phyloP scores from a whole-genome alignment of 30 jellyfish, hydroid and myxozoan genomes.

The Chironex yamaguchii region DNA sequence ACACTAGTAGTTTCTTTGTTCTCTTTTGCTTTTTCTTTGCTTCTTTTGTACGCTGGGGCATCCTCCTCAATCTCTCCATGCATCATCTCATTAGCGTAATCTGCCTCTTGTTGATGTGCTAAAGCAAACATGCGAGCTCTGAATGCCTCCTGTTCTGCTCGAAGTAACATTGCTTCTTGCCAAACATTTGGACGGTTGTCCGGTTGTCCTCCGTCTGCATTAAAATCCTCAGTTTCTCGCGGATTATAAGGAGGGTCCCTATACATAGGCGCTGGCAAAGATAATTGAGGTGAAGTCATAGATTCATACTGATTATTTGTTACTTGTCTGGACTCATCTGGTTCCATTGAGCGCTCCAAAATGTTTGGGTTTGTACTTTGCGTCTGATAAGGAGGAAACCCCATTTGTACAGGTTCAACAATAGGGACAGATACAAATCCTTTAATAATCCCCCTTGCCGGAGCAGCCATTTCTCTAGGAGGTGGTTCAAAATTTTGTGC shows the following conservation, averaged over 20 bases:
- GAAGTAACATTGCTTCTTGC: slow-evolving; percentile 13
- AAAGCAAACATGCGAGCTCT: slow-evolving; percentile 10
- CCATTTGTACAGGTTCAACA: slow-evolving; percentile 47
- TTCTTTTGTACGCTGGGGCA: slow-evolving; percentile 10
- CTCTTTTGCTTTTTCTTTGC: slow-evolving; percentile 36
- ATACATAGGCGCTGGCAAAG: slow-evolving; percentile 75
- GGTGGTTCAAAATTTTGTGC: no score
- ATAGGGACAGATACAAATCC: slow-evolving; percentile 93
- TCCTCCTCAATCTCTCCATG: slow-evolving; percentile 49
- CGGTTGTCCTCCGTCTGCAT: slow-evolving; percentile 69
- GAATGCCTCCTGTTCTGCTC: slow-evolving; percentile 23
- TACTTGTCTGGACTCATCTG: not conserved
- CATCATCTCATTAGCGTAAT: slow-evolving; percentile 33
- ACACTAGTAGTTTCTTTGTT: not conserved
- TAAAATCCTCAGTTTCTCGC: slow-evolving; percentile 73
- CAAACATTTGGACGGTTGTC: not conserved
- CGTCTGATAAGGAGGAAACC: not conserved
- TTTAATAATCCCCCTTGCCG: not conserved
- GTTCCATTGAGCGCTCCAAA: not conserved
- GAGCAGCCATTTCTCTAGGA: no score
- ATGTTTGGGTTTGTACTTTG: not conserved
- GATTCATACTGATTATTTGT: slow-evolving; percentile 52
- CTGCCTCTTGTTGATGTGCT: slow-evolving; percentile 50
- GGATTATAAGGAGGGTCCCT: slow-evolving; percentile 86
- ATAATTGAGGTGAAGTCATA: slow-evolving; percentile 72